Evolutionary conservation across 2,797 vertebrate species (phyloP), one percentile per base, ranked within the genome.

Genomic region (Halcyon leucocephala): DNA sequence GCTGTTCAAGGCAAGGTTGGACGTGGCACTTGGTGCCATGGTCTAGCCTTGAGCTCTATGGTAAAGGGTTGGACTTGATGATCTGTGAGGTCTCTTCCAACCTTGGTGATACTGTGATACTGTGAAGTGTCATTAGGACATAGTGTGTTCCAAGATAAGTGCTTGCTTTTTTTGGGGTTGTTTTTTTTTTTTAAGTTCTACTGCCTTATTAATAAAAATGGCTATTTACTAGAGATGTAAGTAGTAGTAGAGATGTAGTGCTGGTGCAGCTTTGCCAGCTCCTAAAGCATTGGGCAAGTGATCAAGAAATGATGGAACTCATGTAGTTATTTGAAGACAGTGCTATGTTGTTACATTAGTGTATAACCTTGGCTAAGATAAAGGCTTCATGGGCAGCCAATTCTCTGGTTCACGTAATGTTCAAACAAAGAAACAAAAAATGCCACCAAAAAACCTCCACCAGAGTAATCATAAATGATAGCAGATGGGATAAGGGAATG

Each of bases 181-280:
- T 37, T 39, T 39, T 11, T 11, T 39, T 12, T 39, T 39, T 39
- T 39, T 39, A 86, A 62, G 29, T 70, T 90, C 31, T 77, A 4
- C 16, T 52, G 54, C 15, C 28, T 65, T 88, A 33, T 93, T 90
- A 31, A 39, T 25, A 66, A 62, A 91, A 91, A 73, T 6, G 17
- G 3, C 33, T 83, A 10, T 41, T 73, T 72, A 19, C 14, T 48
- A 21, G 24, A 65, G 37, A 15, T 66, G 19, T 39, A 39, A 39
- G 37, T 39, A 39, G 37, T 39, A 39, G 37, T 39, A 39, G 37
- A 39, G 37, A 12, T 39, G 37, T 39, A 39, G 37, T 25, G 6
- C 7, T 7, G 74, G 18, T 52, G 29, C 65, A 69, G 55, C 19
- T 12, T 0, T 62, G 22, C 25, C 41, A 24, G 0, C 22, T 70